Base-by-base conservation (phyloP, 2,113 vertebrate species). In the Coptodon rendalli region DNA sequence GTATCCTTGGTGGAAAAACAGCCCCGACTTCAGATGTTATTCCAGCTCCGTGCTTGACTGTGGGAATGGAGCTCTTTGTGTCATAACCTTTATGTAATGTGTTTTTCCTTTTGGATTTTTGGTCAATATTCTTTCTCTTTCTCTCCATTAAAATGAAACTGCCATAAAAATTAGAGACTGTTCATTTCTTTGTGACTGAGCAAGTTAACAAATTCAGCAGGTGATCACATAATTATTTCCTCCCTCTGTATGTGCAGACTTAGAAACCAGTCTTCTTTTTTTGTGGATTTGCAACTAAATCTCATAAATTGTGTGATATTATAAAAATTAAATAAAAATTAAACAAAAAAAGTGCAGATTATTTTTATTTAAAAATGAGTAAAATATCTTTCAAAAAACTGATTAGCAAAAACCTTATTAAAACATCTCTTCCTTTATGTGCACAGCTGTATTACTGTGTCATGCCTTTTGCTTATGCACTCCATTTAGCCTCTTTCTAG, bases 331-430 rank as follows among this genome's bases (percentile, higher is more conserved):
- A 24, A 56, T 50, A 17, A 2, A 10, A 22, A 66, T 59, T 29
- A 16, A 66, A 66, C 38, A 7, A 73, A 73, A 73, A 48, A 73
- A 48, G 22, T 29, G 16, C 9, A 73, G 40, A 27, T 48, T 45
- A 48, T 0, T 73, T 48, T 45, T 73, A 73, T 73, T 43, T 73
- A 45, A 73, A 71, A 73, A 24, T 24, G 5, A 45, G 13, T 73
- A 45, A 73, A 27, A 73, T 48, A 1, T 0, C 9, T 29, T 76
- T 76, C 1, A 76, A 76, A 73, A 29, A 76, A 48, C 3, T 0
- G 0, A 8, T 0, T 29, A 27, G 0, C 1, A 27, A 45, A 76
- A 76, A 0, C 6, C 9, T 76, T 17, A 48, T 76, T 76, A 0
- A 48, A 48, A 45, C 6, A 29, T 76, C 40, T 43, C 22, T 24